phyloP scores from a whole-genome alignment of 1,140 invertebrate species.

The Portunus trituberculatus region DNA sequence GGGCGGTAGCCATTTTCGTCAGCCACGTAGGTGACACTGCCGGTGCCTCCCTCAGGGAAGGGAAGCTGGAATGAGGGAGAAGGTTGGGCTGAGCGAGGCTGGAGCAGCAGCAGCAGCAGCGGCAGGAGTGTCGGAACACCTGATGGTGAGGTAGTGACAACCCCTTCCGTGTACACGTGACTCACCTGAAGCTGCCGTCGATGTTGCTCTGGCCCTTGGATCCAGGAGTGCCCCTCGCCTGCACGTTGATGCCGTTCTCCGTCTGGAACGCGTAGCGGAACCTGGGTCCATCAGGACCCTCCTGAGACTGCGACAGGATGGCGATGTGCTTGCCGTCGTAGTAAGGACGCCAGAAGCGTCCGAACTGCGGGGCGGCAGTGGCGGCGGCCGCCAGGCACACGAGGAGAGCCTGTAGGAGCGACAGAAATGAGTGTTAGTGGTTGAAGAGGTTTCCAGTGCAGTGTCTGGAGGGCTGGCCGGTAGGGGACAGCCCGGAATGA shows the following conservation, averaged over 20 bases:
- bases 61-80: not conserved
- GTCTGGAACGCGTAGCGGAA: slow-evolving; percentile 45
- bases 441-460: not conserved
- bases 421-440: not conserved
- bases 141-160: not conserved
- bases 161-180: not conserved
- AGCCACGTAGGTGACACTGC: not conserved
- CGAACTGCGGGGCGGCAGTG: slow-evolving; percentile 35
- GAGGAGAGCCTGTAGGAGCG: slow-evolving; percentile 41
- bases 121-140: too few species aligned
- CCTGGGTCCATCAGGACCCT: slow-evolving; percentile 16
- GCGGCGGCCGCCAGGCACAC: slow-evolving; percentile 42
- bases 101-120: too few species aligned
- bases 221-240: slow-evolving; percentile 30
- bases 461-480: not conserved
- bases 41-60: not conserved
- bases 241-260: slow-evolving; percentile 35
- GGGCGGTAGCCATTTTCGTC: slow-evolving; percentile 34
- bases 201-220: slow-evolving; percentile 53
- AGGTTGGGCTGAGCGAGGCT: not conserved
- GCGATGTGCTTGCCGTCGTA: slow-evolving; percentile 32
- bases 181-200: slow-evolving; percentile 30
- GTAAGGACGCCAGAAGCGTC: not conserved
- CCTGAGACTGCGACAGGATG: slow-evolving; percentile 15
- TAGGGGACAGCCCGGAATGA: not conserved